These are phyloP conservation scores for Lutjanus campechanus DNA, from an alignment of 2,797 vertebrate genomes.

Conservation along the genomic window DNA sequence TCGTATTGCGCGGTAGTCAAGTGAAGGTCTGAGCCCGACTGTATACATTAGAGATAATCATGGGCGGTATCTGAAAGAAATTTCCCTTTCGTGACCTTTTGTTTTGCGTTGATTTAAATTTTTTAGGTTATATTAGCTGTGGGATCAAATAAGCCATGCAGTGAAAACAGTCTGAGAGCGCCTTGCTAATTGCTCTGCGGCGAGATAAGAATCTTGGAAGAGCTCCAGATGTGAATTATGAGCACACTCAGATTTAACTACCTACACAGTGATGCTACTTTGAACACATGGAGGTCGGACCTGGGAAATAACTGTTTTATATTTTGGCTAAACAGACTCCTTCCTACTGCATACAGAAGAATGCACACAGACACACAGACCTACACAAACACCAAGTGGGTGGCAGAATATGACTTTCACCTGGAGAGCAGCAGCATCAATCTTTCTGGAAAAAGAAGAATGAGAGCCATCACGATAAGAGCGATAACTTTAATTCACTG, in stretches of 20 bases:
- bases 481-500: constrained; percentile 78
- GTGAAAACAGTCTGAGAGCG: constrained; percentile 56
- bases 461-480: constrained; percentile 71
- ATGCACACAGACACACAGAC: constrained; percentile 32
- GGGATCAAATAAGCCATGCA: constrained; percentile 54
- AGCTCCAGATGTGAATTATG: constrained; percentile 73
- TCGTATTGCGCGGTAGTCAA: neutral
- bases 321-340: constrained; percentile 55
- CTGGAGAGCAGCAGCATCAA: constrained; percentile 63
- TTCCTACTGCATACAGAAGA: constrained; percentile 25
- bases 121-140: constrained; percentile 43
- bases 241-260: constrained; percentile 63
- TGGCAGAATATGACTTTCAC: constrained; percentile 71
- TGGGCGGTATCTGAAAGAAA: constrained; percentile 39
- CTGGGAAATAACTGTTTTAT: constrained; percentile 60
- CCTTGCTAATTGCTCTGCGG: constrained; percentile 71
- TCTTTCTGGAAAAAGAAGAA: constrained; percentile 74
- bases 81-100: constrained; percentile 60
- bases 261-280: constrained; percentile 46
- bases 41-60: constrained; percentile 51
- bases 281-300: constrained; percentile 58
- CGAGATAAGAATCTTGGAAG: constrained; percentile 75
- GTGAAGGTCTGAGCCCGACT: constrained; percentile 13
- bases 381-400: constrained; percentile 45
- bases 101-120: constrained; percentile 49